These are phyloP conservation scores for Acanthornis magna DNA, from an alignment of 2,797 vertebrate genomes.

Conservation along the genomic window DNA sequence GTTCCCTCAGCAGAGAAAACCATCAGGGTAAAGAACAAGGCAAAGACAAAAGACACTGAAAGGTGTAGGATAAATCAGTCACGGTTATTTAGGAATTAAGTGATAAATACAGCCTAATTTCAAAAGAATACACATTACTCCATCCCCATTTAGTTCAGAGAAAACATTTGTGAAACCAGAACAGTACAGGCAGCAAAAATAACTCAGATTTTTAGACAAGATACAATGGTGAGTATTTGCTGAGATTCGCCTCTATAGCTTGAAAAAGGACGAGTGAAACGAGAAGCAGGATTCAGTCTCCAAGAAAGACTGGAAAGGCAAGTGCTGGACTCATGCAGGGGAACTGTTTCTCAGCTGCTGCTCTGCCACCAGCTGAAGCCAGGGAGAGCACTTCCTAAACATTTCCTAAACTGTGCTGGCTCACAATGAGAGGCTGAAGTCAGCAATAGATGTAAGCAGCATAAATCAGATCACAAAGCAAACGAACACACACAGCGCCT, in stretches of 20 bases:
- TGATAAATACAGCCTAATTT: not conserved
- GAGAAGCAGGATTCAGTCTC: not conserved
- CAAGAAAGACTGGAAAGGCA: not conserved
- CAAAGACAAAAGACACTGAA: not conserved
- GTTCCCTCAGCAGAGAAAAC: not conserved
- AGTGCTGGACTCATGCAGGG: not conserved
- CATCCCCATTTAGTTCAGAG: not conserved
- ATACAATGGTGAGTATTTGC: not conserved
- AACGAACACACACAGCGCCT: not conserved
- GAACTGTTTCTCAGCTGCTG: not conserved
- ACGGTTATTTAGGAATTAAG: not conserved
- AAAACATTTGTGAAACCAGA: not conserved
- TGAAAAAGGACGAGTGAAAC: not conserved
- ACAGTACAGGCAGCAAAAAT: not conserved
- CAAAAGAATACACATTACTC: not conserved
- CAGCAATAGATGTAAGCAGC: not conserved
- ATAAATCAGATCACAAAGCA: slow-evolving; percentile 24
- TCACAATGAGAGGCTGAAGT: slow-evolving; percentile 4
- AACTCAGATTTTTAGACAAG: not conserved
- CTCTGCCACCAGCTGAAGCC: not conserved
- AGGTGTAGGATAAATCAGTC: not conserved
- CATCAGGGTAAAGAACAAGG: not conserved
- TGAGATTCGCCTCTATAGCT: not conserved
- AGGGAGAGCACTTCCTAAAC: not conserved
- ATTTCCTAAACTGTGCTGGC: not conserved